A percentile compares a stretch with the other conserved stretches of the same genome.
Evolutionary conservation across 1,140 invertebrate genomes (phyloP).

Genomic region (Theocolax elegans): DNA sequence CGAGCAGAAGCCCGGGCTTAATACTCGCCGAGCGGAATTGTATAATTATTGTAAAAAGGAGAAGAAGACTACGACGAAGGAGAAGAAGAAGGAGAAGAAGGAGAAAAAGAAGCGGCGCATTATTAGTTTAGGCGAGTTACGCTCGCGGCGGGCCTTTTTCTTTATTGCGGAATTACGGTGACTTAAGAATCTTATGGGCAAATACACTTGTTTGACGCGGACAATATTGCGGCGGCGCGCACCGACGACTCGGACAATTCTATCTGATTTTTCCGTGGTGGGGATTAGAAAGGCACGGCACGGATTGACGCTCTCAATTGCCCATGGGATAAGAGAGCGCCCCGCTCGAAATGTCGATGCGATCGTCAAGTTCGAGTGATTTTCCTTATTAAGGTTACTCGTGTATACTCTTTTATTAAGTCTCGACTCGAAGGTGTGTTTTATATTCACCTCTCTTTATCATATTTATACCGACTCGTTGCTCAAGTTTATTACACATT

Average conservation of each 20-base stretch:
- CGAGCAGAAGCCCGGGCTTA: background rate
- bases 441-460: background rate
- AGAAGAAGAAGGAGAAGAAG: background rate
- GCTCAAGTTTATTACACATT: too few relatives aligned
- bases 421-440: background rate
- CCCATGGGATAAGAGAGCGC: slow-evolving; percentile 6
- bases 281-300: slow-evolving; percentile 26
- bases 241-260: slow-evolving; percentile 27
- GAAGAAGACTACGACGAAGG: too few relatives aligned
- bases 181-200: background rate
- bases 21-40: background rate
- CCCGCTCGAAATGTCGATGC: background rate
- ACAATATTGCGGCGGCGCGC: slow-evolving; percentile 3
- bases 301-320: slow-evolving; percentile 19
- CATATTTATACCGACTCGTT: too few relatives aligned
- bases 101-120: background rate
- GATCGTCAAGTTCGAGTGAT: slow-evolving; percentile 20
- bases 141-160: background rate
- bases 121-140: background rate
- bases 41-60: slow-evolving; percentile 16
- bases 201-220: background rate
- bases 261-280: slow-evolving; percentile 20
- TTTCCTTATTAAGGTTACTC: background rate
- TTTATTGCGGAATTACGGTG: slow-evolving; percentile 11
- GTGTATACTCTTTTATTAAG: background rate